Base-by-base conservation (phyloP, 1,140 invertebrate genomes). In the Penaeus chinensis region DNA sequence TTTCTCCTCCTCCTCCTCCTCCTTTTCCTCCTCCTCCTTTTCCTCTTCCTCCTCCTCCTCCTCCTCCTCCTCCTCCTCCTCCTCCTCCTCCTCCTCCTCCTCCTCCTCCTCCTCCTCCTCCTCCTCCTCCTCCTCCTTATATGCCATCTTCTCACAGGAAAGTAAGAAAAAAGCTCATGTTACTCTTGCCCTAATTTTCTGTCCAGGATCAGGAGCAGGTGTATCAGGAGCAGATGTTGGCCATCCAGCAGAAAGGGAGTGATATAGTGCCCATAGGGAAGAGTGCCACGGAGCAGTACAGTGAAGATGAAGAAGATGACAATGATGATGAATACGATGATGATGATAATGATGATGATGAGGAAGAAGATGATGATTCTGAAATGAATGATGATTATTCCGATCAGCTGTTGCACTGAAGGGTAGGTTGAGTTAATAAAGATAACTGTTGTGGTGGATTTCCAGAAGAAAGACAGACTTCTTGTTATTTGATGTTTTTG, bases 331-430 rank as follows among this genome's bases (percentile, higher is more conserved):
- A 90, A n/a, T 82, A 90, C 71, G 89, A 90, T 71, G 89, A 90
- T 76, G 87, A 90, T 62, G 89, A 90, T 81, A 86, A 90, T 82
- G 86, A 89, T 76, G 89, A 90, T 80, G 89, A 90, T 62, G 89
- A 90, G 42, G 89, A 90, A n/a, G 89, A 90, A 79, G 89, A 90
- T 63, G 89, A 90, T 89, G 89, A 90, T 42, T 90, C 89, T 1
- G 89, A 90, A 84, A 90, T 90, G 89, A 90, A 90, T 81, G 89
- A 90, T 76, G 89, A 90, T 27, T 90, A 87, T 65, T 88, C 89
- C 32, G 89, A 90, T 60, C 80, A 80, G 32, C 82, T 87, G 62
- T 76, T 87, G 60, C 86, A 71, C 32, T 86, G 11, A 71, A 79
- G 19, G n/a, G 66, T 71, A 82, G 22, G 27, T 22, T 74, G 19